Conservation (phyloP, 2,888 invertebrate genomes). For the Agrotis exclamationis region DNA sequence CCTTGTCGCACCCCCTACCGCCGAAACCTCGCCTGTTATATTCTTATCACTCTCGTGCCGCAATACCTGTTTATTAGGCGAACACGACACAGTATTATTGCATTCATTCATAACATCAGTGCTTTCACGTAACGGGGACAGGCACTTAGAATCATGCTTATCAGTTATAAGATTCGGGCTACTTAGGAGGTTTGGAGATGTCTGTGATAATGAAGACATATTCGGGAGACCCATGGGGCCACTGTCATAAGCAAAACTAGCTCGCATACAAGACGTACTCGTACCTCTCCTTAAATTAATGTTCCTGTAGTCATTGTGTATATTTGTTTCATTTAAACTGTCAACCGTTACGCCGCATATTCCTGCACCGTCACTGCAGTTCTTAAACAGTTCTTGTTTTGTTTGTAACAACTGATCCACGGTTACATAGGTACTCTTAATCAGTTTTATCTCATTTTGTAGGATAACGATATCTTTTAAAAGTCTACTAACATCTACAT, state of each 20-base stretch:
- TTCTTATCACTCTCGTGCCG: not conserved
- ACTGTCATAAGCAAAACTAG: not conserved
- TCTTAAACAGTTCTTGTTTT: no score
- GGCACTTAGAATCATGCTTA: not conserved
- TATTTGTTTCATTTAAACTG: not conserved
- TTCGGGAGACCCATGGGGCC: not conserved
- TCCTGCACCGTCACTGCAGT: no score
- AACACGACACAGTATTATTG: not conserved
- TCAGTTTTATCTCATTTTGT: no score
- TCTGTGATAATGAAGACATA: not conserved
- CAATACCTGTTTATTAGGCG: not conserved
- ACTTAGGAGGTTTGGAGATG: not conserved
- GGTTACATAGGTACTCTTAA: no score
- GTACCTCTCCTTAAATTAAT: not conserved
- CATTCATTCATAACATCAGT: not conserved
- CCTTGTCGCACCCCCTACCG: not conserved
- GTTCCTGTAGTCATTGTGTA: not conserved
- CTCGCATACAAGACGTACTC: not conserved
- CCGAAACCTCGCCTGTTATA: not conserved
- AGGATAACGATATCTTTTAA: no score
- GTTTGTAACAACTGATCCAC: no score
- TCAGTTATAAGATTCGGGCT: not conserved
- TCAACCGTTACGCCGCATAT: not conserved
- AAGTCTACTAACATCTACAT: no score
- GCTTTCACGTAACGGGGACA: not conserved